Conservation (phyloP, 2,888 invertebrate genomes). For the Volucella zonaria region DNA sequence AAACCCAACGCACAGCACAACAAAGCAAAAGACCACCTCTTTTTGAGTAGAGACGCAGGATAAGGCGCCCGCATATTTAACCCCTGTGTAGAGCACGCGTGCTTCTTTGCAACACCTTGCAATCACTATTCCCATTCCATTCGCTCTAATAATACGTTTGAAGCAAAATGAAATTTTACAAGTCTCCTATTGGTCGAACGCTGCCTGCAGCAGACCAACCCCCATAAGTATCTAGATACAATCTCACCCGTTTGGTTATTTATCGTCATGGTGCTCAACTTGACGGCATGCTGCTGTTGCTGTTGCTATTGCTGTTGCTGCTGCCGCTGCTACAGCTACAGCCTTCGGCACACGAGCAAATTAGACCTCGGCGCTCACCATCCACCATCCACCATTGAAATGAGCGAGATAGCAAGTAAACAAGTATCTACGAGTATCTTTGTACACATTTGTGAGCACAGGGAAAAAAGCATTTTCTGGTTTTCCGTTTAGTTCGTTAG, state of each 20-base stretch:
- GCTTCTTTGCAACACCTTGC: slow-evolving; percentile 53
- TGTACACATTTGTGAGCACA: slow-evolving; percentile 65
- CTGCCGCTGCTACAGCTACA: too few relatives aligned
- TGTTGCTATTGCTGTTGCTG: slow-evolving; percentile 3
- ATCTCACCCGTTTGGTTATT: slow-evolving; percentile 66
- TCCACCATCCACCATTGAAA: slow-evolving; percentile 13
- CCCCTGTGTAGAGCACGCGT: slow-evolving; percentile 70
- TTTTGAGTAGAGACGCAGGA: slow-evolving; percentile 54
- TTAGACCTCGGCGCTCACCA: slow-evolving; percentile 8
- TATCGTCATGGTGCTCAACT: slow-evolving; percentile 71
- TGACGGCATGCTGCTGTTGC: slow-evolving; percentile 58
- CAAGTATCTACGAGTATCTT: slow-evolving; percentile 68
- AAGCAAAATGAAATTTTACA: slow-evolving; percentile 59
- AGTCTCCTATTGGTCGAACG: slow-evolving; percentile 62
- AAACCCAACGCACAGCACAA: background rate
- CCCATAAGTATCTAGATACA: slow-evolving; percentile 69
- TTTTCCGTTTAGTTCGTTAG: slow-evolving; percentile 73
- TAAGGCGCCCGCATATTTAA: slow-evolving; percentile 63
- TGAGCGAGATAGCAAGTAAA: slow-evolving; percentile 59
- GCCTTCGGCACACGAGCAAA: slow-evolving; percentile 55
- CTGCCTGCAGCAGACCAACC: slow-evolving; percentile 58
- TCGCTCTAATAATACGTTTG: slow-evolving; percentile 67
- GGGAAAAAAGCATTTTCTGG: slow-evolving; percentile 71
- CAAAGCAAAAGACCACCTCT: slow-evolving; percentile 54
- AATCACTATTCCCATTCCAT: slow-evolving; percentile 64